A percentile compares a stretch with the other conserved stretches of the same genome.
phyloP scores from a whole-genome alignment of 2,113 vertebrate genomes.

The Coptodon bakossiorum region DNA sequence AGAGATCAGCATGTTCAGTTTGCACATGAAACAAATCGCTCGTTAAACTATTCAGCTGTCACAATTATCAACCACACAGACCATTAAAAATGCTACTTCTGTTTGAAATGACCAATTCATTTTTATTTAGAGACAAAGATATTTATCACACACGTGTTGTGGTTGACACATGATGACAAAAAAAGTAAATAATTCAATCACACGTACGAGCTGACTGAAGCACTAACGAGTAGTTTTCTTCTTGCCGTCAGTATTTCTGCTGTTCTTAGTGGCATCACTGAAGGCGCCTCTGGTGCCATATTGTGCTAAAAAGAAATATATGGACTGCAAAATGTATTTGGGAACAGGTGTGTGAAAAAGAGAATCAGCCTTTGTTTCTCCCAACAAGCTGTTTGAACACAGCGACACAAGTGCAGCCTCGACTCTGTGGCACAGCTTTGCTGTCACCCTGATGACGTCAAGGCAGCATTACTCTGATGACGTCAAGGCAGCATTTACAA shows the following conservation, averaged over 20 bases:
- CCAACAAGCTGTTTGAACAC: neutral
- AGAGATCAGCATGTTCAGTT: neutral
- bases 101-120: neutral
- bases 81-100: neutral
- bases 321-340: neutral
- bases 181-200: neutral
- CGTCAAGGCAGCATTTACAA: neutral
- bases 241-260: neutral
- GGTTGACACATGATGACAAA: neutral
- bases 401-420: neutral
- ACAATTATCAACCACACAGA: neutral
- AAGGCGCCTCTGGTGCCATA: neutral
- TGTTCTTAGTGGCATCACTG: neutral
- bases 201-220: accelerated
- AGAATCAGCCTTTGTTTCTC: neutral
- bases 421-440: neutral
- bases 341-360: neutral
- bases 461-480: accelerated
- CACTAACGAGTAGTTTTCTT: neutral
- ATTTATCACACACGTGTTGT: accelerated
- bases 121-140: neutral
- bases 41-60: neutral
- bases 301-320: neutral
- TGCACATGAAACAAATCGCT: neutral
- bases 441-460: neutral